Evolutionary conservation across 92 coral and sea anemone species (phyloP).

Genomic region (Micromussa lordhowensis): DNA sequence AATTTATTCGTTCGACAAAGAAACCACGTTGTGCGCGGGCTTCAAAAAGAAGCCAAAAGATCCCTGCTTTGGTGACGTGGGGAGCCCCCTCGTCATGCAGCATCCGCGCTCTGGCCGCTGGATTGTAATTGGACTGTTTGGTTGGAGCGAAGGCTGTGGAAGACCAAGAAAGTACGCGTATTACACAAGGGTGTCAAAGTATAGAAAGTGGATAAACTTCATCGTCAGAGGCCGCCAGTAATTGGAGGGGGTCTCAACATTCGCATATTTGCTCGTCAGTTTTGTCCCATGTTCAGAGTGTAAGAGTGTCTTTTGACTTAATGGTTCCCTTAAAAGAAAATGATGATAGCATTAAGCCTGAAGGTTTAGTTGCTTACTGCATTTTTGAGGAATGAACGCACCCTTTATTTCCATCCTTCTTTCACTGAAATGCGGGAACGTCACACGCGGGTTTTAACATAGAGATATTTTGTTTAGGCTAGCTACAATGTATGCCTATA

Average conservation of each 20-base stretch:
- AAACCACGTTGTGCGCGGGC: slow-evolving; percentile 82
- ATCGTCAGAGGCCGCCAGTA: slow-evolving; percentile 53
- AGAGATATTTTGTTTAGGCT: not conserved
- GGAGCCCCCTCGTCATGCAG: slow-evolving; percentile 87
- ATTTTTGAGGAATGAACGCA: not conserved
- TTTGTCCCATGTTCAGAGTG: not conserved
- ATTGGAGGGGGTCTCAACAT: not conserved
- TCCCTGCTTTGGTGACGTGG: slow-evolving; percentile 87
- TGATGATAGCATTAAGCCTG: not conserved
- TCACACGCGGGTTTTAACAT: not conserved
- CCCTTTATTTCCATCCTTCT: too few species aligned
- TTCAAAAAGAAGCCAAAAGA: slow-evolving; percentile 74
- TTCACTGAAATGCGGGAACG: too few species aligned
- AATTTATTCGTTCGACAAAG: slow-evolving; percentile 63
- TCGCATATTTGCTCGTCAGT: not conserved
- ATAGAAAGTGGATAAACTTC: slow-evolving; percentile 82
- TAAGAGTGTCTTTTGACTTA: not conserved
- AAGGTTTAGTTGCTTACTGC: not conserved
- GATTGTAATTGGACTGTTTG: slow-evolving; percentile 88
- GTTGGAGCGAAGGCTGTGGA: slow-evolving; percentile 94
- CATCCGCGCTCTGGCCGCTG: slow-evolving; percentile 86
- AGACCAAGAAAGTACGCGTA: slow-evolving; percentile 83
- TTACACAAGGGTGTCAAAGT: slow-evolving; percentile 84
- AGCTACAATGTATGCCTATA: not conserved
- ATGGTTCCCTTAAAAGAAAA: not conserved